A percentile compares a stretch with the other conserved stretches of the same genome.
Evolutionary conservation across 2,113 vertebrate genomes (phyloP).

Genomic region (Cepphus grylle): DNA sequence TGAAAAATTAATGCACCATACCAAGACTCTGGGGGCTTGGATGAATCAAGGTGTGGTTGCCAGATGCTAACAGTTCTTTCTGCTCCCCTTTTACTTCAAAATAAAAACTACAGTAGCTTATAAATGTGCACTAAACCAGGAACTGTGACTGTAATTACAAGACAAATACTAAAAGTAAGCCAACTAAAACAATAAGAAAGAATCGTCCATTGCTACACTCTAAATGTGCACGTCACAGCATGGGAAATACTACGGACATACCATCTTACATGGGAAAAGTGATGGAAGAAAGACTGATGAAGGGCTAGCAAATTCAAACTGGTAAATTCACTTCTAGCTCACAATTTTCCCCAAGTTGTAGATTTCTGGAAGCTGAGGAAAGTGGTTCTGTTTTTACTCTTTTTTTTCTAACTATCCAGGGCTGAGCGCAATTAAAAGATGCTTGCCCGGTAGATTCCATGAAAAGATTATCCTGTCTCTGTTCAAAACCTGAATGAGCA

Average conservation of each 20-base stretch:
- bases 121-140: background rate
- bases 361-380: background rate
- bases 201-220: background rate
- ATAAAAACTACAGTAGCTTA: conserved; percentile 20
- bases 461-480: background rate
- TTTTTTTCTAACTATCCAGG: background rate
- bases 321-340: background rate
- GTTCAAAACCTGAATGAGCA: background rate
- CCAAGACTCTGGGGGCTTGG: conserved; percentile 71
- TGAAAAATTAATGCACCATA: conserved; percentile 80
- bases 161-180: background rate
- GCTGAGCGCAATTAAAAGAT: background rate
- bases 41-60: conserved; percentile 77
- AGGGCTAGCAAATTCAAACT: background rate
- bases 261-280: background rate
- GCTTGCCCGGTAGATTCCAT: background rate
- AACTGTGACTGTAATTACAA: conserved; percentile 11
- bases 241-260: background rate
- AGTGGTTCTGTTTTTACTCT: background rate
- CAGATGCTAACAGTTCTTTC: conserved; percentile 60
- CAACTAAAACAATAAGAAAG: background rate
- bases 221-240: background rate
- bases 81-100: background rate
- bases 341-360: background rate
- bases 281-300: background rate